phyloP scores from a whole-genome alignment of 2,113 vertebrate genomes.

The Dromaius novaehollandiae region DNA sequence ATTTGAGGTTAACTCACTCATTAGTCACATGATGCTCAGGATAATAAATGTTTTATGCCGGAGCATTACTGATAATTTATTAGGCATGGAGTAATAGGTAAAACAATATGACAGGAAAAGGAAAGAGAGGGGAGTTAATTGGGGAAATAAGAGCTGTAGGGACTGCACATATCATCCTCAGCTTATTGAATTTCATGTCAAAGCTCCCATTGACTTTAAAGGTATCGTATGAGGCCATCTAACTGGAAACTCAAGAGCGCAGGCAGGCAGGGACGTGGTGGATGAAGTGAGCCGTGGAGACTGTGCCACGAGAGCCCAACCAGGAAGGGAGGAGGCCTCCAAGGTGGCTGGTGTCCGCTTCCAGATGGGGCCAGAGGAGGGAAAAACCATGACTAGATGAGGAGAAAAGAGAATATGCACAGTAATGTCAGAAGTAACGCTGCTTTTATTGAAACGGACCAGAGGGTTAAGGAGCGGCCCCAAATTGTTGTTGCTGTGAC shows the following conservation, averaged over 20 bases:
- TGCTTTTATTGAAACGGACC: background rate
- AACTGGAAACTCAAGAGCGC: fast-evolving
- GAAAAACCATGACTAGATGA: fast-evolving
- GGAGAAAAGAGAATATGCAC: background rate
- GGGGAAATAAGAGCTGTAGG: background rate
- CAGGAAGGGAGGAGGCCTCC: background rate
- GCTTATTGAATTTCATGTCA: background rate
- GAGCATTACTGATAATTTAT: conserved; percentile 71
- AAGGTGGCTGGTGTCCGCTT: background rate
- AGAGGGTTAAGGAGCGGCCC: background rate
- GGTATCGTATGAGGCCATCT: background rate
- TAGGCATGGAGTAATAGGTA: conserved; percentile 61
- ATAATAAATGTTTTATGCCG: conserved; percentile 73
- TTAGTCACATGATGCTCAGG: conserved; percentile 63
- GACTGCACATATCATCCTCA: background rate
- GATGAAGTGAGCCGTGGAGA: background rate
- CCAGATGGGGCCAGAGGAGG: fast-evolving
- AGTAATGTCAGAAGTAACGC: background rate
- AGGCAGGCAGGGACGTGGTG: background rate
- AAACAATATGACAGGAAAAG: conserved; percentile 53
- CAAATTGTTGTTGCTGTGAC: background rate
- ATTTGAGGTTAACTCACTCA: conserved; percentile 68
- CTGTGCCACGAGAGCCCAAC: background rate
- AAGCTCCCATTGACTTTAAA: background rate
- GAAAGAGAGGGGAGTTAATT: conserved; percentile 37